These are phyloP conservation scores for Crotalus helleri DNA, from an alignment of 2,113 vertebrate genomes.

Conservation along the genomic window DNA sequence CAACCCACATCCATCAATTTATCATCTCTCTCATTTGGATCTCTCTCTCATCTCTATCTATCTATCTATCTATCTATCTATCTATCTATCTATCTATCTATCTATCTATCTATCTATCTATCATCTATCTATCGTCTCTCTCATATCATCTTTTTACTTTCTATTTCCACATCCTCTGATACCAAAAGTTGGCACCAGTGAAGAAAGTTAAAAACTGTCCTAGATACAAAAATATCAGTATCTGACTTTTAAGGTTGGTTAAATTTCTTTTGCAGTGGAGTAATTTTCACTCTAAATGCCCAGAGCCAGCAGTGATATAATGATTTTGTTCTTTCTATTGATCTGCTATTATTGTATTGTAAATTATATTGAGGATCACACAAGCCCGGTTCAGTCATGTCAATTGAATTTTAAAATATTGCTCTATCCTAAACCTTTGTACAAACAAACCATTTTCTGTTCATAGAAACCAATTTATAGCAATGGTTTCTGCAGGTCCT, in stretches of 20 bases:
- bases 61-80: too few species aligned
- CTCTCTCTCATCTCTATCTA: background rate
- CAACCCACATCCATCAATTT: background rate
- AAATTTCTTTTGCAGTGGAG: background rate
- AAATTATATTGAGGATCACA: slow-evolving; percentile 59
- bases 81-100: slow-evolving; percentile 24
- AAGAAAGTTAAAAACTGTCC: slow-evolving; percentile 33
- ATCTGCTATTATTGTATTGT: slow-evolving; percentile 29
- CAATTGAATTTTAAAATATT: slow-evolving; percentile 54
- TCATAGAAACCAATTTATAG: slow-evolving; percentile 55
- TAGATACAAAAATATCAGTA: background rate
- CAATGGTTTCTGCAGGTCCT: slow-evolving; percentile 34
- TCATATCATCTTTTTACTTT: background rate
- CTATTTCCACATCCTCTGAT: slow-evolving; percentile 31
- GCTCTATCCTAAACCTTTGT: slow-evolving; percentile 13
- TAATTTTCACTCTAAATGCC: background rate
- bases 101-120: slow-evolving; percentile 10
- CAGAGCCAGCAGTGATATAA: background rate
- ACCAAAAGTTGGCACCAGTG: slow-evolving; percentile 49
- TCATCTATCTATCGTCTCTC: too few species aligned
- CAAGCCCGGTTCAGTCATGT: slow-evolving; percentile 48
- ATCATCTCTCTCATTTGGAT: slow-evolving; percentile 27
- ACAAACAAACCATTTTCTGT: slow-evolving; percentile 45
- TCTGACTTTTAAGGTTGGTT: background rate
- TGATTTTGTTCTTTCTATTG: background rate